phyloP scores from a whole-genome alignment of 2,888 invertebrate species.

The Timandra comae region DNA sequence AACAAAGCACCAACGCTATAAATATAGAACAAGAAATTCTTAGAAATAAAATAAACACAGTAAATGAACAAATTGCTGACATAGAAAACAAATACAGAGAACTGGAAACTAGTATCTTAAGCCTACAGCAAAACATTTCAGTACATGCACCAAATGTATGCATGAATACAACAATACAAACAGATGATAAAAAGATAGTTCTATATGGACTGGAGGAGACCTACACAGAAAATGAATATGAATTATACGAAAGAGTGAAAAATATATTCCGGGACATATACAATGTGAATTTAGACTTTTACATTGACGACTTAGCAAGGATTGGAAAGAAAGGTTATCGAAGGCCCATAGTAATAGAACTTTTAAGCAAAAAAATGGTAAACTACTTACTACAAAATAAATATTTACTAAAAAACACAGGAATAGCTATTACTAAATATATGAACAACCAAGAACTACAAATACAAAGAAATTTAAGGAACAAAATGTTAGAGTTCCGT shows the following conservation, averaged over 20 bases:
- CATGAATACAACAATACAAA: too few species aligned
- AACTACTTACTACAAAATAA: constrained; percentile 1
- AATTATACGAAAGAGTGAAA: neutral
- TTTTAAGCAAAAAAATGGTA: constrained; percentile 3
- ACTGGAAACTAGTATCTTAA: too few species aligned
- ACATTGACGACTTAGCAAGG: constrained; percentile 4
- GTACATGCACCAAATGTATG: too few species aligned
- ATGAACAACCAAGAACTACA: neutral
- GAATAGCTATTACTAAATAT: constrained; percentile 2
- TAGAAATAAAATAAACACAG: too few species aligned
- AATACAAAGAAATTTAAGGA: neutral
- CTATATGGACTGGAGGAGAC: constrained; percentile 1
- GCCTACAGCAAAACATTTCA: too few species aligned
- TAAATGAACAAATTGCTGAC: too few species aligned
- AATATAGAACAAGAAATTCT: too few species aligned
- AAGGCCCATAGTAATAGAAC: constrained; percentile 1
- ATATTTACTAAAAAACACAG: neutral
- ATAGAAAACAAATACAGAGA: too few species aligned
- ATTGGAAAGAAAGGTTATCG: constrained; percentile 1
- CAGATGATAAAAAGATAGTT: constrained; percentile 1
- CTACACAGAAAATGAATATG: neutral
- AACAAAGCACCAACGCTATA: too few species aligned
- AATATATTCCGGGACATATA: constrained; percentile 1
- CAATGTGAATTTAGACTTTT: constrained; percentile 1
- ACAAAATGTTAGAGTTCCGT: neutral